A percentile compares a stretch with the other conserved stretches of the same genome.
phyloP scores from a whole-genome alignment of 2,113 vertebrate species.

The Chunga burmeisteri region DNA sequence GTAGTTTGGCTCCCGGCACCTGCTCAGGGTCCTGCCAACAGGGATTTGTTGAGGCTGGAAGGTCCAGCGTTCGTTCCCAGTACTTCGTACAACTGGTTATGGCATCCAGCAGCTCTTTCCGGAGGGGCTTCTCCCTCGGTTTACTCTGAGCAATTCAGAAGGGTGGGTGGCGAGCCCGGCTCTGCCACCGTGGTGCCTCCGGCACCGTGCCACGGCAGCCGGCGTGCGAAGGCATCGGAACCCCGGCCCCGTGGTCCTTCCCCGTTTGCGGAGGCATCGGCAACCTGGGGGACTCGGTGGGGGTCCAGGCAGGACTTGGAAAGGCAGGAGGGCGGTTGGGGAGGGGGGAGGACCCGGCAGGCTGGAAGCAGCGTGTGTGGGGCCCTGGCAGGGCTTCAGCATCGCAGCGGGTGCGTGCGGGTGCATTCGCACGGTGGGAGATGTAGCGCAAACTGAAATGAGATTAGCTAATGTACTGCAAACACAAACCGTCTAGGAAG shows the following conservation, averaged over 20 bases:
- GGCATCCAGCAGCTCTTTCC: not conserved
- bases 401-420: not conserved
- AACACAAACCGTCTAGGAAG: not conserved
- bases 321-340: not conserved
- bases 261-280: not conserved
- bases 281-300: rapidly evolving
- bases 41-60: not conserved
- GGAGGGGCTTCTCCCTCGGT: rapidly evolving
- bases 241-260: rapidly evolving
- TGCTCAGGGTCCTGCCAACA: not conserved
- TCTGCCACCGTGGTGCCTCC: rapidly evolving
- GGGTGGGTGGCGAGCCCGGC: rapidly evolving
- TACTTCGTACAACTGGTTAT: rapidly evolving
- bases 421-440: not conserved
- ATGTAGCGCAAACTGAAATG: not conserved
- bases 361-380: not conserved
- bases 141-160: not conserved
- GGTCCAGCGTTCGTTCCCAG: rapidly evolving
- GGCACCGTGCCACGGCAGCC: rapidly evolving
- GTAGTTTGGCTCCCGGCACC: not conserved
- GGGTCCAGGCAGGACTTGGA: not conserved
- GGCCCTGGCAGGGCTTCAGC: constrained; percentile 30
- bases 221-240: rapidly evolving
- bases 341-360: not conserved
- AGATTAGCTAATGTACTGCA: not conserved